phyloP scores from a whole-genome alignment of 2,797 vertebrate genomes.

The Syngnathus acus region DNA sequence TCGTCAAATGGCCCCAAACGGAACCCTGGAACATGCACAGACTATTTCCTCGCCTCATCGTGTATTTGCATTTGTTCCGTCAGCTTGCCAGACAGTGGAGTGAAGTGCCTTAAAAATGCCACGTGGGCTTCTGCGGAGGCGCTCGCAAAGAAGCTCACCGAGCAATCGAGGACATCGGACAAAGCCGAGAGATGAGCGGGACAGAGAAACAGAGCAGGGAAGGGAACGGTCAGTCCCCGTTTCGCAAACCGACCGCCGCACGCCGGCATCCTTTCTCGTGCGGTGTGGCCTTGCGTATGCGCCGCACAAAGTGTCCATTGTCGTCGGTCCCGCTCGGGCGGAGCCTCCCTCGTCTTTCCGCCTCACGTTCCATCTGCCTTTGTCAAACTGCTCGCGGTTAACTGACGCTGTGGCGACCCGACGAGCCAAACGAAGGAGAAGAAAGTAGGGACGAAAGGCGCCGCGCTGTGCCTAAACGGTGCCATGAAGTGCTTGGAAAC shows the following conservation, averaged over 20 bases:
- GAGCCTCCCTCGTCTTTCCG: slow-evolving; percentile 1
- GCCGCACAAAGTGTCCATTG: slow-evolving; percentile 14
- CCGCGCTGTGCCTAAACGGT: slow-evolving; percentile 34
- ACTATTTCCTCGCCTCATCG: too few species aligned
- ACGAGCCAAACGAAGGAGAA: slow-evolving; percentile 26
- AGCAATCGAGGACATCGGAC: slow-evolving; percentile 42
- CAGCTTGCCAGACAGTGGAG: neutral
- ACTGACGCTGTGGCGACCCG: slow-evolving; percentile 42
- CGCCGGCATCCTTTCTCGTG: slow-evolving; percentile 46
- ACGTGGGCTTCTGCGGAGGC: slow-evolving; percentile 21
- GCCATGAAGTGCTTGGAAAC: slow-evolving; percentile 54
- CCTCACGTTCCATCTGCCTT: slow-evolving; percentile 19
- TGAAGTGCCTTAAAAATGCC: slow-evolving; percentile 24
- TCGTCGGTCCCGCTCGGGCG: too few species aligned
- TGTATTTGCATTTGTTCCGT: too few species aligned
- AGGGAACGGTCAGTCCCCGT: slow-evolving; percentile 66
- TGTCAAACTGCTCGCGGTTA: slow-evolving; percentile 45
- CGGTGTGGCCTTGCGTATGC: neutral
- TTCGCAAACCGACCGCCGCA: slow-evolving; percentile 29
- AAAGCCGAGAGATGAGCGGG: slow-evolving; percentile 32
- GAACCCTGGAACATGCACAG: neutral
- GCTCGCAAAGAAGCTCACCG: slow-evolving; percentile 24
- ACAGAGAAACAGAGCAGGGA: slow-evolving; percentile 12
- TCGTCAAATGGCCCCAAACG: neutral
- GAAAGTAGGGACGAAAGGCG: slow-evolving; percentile 28